A percentile compares a stretch with the other conserved stretches of the same genome.
Conservation (phyloP, 2,888 invertebrate genomes). For the Drosophila hamatofila region DNA sequence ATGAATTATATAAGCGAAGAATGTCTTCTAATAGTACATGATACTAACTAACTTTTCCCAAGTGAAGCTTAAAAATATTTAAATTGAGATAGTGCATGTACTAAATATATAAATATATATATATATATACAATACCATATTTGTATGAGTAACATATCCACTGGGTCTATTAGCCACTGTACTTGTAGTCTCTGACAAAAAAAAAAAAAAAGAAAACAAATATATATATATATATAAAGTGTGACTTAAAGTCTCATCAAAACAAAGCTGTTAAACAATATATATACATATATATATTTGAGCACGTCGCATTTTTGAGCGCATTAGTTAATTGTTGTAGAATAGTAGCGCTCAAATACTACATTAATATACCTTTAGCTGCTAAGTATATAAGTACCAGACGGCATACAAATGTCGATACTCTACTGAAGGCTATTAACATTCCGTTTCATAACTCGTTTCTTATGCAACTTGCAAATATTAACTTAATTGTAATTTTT, state of each 20-base stretch:
- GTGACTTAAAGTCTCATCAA: slow-evolving; percentile 71
- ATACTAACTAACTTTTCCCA: slow-evolving; percentile 12
- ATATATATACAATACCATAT: slow-evolving; percentile 6
- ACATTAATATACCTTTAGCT: slow-evolving; percentile 26
- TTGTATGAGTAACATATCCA: slow-evolving; percentile 68
- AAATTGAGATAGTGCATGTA: slow-evolving; percentile 27
- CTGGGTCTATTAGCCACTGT: slow-evolving; percentile 68
- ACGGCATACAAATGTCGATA: slow-evolving; percentile 30
- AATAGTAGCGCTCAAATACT: slow-evolving; percentile 49
- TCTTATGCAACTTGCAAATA: slow-evolving; percentile 7
- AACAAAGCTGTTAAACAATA: slow-evolving; percentile 50
- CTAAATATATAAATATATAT: neutral
- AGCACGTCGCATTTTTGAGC: slow-evolving; percentile 53
- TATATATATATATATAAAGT: slow-evolving; percentile 24
- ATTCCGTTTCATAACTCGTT: slow-evolving; percentile 35
- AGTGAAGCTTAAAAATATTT: slow-evolving; percentile 11
- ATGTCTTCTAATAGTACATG: slow-evolving; percentile 25
- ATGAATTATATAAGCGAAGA: slow-evolving; percentile 8
- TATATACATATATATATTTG: slow-evolving; percentile 15
- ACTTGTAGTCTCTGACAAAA: slow-evolving; percentile 32
- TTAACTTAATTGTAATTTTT: slow-evolving; percentile 5
- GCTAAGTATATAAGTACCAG: slow-evolving; percentile 15
- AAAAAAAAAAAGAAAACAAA: neutral
- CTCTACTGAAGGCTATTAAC: slow-evolving; percentile 29
- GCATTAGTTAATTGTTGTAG: slow-evolving; percentile 56